phyloP scores from a whole-genome alignment of 2,888 invertebrate species.

The Idaea straminata region DNA sequence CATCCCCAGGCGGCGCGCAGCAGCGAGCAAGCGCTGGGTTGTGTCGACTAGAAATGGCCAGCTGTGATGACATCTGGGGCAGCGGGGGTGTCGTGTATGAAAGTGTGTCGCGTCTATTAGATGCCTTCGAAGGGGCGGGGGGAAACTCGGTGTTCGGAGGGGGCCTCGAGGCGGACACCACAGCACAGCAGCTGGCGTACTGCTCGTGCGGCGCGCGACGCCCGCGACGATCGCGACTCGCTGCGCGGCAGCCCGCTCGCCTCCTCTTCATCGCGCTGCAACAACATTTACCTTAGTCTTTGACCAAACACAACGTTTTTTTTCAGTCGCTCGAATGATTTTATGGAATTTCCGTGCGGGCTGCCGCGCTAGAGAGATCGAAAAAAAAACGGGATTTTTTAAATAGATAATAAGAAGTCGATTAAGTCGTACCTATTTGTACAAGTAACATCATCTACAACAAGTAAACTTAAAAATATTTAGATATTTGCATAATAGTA shows the following conservation, averaged over 20 bases:
- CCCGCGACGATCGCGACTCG: slow-evolving; percentile 59
- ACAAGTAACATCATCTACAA: no score
- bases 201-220: slow-evolving; percentile 58
- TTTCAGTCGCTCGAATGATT: neutral
- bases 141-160: slow-evolving; percentile 61
- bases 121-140: slow-evolving; percentile 42
- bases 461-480: slow-evolving; percentile 1
- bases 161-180: slow-evolving; percentile 55
- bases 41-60: slow-evolving; percentile 47
- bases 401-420: no score
- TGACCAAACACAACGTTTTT: neutral
- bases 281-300: slow-evolving; percentile 32
- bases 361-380: slow-evolving; percentile 40
- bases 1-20: slow-evolving; percentile 37
- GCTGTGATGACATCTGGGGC: slow-evolving; percentile 38
- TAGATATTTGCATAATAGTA: no score
- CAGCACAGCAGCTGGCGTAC: slow-evolving; percentile 69
- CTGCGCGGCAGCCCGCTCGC: slow-evolving; percentile 73
- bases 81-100: slow-evolving; percentile 23
- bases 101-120: slow-evolving; percentile 31
- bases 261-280: slow-evolving; percentile 68
- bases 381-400: no score
- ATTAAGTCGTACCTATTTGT: no score
- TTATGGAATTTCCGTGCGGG: slow-evolving; percentile 37
- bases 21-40: slow-evolving; percentile 17